Percentiles rank a stretch among this genome's conserved stretches.
Conservation (phyloP, 37 sponge, comb jelly and placozoan species). For the Crambe crambe region DNA sequence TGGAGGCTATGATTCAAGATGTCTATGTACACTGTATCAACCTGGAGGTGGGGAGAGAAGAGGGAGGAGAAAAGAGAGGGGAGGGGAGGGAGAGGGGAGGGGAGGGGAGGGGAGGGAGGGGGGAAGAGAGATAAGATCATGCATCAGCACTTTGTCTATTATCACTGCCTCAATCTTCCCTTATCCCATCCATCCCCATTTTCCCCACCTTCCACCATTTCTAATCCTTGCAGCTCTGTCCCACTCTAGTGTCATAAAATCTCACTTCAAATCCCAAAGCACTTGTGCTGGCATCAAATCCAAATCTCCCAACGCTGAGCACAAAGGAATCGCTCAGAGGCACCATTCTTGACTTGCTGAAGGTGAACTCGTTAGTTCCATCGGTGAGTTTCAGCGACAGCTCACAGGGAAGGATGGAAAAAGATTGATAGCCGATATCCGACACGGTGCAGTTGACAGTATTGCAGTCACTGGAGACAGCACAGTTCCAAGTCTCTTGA, state of each 20-base stretch:
- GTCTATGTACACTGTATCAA: neutral
- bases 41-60: neutral
- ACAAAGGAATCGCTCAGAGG: neutral
- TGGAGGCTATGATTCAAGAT: neutral
- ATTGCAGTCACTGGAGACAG: neutral
- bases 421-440: neutral
- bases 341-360: neutral
- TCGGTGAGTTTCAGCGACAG: neutral
- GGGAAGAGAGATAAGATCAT: neutral
- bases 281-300: too few relatives aligned
- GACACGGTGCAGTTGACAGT: neutral
- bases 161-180: too few relatives aligned
- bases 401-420: neutral
- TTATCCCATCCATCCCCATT: too few relatives aligned
- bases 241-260: too few relatives aligned
- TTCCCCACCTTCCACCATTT: too few relatives aligned
- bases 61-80: neutral
- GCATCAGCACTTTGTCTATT: too few relatives aligned
- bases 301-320: neutral
- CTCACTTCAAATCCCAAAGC: too few relatives aligned
- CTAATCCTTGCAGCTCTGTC: too few relatives aligned
- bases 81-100: neutral
- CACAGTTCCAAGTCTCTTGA: neutral
- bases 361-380: neutral
- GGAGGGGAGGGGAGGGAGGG: neutral